Percentiles rank a stretch among this genome's conserved stretches.
These are phyloP conservation scores for Reticulitermes lucifugus DNA, from an alignment of 2,888 invertebrate species.

Conservation along the genomic window DNA sequence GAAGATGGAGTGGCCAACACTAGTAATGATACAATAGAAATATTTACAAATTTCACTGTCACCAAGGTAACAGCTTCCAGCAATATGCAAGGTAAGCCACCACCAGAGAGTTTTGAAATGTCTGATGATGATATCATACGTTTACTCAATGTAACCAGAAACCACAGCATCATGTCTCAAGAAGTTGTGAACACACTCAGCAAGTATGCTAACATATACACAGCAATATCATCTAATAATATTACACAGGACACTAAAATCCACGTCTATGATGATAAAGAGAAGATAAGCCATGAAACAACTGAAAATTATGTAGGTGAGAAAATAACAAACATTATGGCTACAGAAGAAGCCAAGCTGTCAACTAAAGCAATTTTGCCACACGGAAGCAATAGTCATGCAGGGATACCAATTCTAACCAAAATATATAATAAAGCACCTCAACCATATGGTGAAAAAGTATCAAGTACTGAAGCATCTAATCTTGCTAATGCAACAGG, in stretches of 20 bases:
- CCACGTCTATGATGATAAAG: background rate
- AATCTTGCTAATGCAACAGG: slow-evolving; percentile 50
- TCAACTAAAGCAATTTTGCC: background rate
- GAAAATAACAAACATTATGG: slow-evolving; percentile 15
- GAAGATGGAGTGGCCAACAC: background rate
- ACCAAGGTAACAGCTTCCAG: background rate
- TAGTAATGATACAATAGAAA: background rate
- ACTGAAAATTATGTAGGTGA: slow-evolving; percentile 11
- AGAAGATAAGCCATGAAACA: background rate
- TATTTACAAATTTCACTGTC: slow-evolving; percentile 16
- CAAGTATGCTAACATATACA: slow-evolving; percentile 46
- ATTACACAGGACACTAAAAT: background rate
- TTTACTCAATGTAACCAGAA: background rate
- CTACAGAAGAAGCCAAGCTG: slow-evolving; percentile 11
- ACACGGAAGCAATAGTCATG: slow-evolving; percentile 65
- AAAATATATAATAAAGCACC: slow-evolving; percentile 72
- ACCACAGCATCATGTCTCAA: slow-evolving; percentile 32
- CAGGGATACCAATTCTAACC: slow-evolving; percentile 74
- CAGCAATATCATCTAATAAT: slow-evolving; percentile 8
- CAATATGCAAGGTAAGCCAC: background rate
- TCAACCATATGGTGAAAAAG: background rate
- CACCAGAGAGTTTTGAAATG: background rate
- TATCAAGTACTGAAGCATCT: background rate
- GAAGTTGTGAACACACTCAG: slow-evolving; percentile 44
- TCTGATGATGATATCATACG: slow-evolving; percentile 25